Base-by-base conservation (phyloP, 2,888 invertebrate genomes). In the Drosophila mulleri region DNA sequence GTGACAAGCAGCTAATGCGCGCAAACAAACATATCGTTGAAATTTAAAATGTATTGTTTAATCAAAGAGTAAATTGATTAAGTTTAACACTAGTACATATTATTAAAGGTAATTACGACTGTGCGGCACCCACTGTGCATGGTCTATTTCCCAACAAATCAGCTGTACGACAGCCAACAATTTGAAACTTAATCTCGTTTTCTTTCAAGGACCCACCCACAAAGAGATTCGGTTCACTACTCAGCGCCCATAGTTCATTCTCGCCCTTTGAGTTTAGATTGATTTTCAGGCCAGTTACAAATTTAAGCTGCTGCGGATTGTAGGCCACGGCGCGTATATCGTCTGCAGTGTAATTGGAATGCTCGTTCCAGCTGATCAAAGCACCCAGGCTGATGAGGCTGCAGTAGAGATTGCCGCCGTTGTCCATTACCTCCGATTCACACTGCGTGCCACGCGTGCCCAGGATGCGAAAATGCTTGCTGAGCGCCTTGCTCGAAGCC, bases 321-420 rank as follows among this genome's bases (percentile, higher is more conserved):
- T 94, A 90, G 6, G 95, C 95, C 23, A 70, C 94, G 84, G 95
- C 95, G 32, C 81, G 87, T 26, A 92, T 78, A 61, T 87, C 85
- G 65, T 92, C 91, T 56, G 94, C 94, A 1, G 94, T 94, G 82
- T 95, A 96, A 42, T 95, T 94, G 0, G 94, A 94, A 0, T 93
- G 94, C 5, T 95, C 94, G 86, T 96, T 95, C 96, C 96, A 97
- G 80, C 96, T 96, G 78, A 94, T 95, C 44, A 97, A 94, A n/a
- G 96, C 94, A 7, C 95, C 94, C 14, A 96, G 94, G 1, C 95
- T 94, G 92, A 96, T 94, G 4, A 96, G 91, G 0, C 96, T 96
- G 88, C 95, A 97, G 90, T 94, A 96, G 74, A 96, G 92, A 66
- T 96, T 94, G 0, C 96, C 96, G 54, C 95, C 93, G 39, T 93